Evolutionary conservation across 2,888 invertebrate species (phyloP), one percentile per base, ranked within the genome.

Genomic region (Ctena decussata): DNA sequence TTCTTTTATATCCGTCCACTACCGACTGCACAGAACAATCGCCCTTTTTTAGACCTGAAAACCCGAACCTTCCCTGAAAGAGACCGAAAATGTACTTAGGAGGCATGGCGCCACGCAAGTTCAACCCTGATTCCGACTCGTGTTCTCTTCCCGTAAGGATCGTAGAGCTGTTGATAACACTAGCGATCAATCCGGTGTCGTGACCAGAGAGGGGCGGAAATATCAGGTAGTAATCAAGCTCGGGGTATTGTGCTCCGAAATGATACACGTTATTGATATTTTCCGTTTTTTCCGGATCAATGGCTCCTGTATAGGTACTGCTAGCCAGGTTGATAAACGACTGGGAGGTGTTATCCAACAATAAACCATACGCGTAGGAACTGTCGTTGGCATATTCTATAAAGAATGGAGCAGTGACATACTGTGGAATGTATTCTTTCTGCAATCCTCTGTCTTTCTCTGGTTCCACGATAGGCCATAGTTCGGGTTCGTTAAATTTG

Each of bases 331-430:
- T 60, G 6, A 60, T 60, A 60, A 27, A 60, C 6, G 60, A 60
- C 60, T 60, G 60, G 5, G 60, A 60, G 3, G 60, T 60, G 21
- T 60, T 60, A 30, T 60, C 60, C 6, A 60, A 18, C 30, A 60
- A 30, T 18, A 60, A 30, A 60, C 60, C 60, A 18, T 60, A 60
- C 5, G 60, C 60, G 27, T 60, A 60, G 6, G 60, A 60, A 30
- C 60, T 12, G 60, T 60, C 60, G 11, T 27, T 30, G 6, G 60
- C 8, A 30, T 60, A 60, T 60, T 60, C 60, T 1, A 60, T 30
- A 60, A 60, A 60, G 60, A 60, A 60, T 11, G 60, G 60, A 27
- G 60, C 60, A 60, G 60, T 60, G 18, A 30, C 60, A 60, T 60
- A 60, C 32, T 60, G 27, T 30, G 60, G 60, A 8, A 60, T 60